Evolutionary conservation across 2,888 invertebrate species (phyloP).

Genomic region (Andrena bucephala): DNA sequence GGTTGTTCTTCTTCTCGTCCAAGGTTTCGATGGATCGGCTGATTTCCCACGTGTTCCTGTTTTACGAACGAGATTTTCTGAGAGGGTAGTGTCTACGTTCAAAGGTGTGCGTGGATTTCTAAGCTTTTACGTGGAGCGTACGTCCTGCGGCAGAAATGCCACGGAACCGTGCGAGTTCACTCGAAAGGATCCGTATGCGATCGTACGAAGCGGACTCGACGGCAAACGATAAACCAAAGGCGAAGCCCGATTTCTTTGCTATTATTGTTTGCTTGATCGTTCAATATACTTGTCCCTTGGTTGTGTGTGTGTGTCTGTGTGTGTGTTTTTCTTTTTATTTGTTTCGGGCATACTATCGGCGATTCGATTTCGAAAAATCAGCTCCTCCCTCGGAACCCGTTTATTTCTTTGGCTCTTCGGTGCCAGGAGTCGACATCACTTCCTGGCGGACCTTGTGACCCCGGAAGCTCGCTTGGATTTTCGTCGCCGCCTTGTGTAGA

Average conservation of each 20-base stretch:
- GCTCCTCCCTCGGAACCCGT: slow-evolving; percentile 15
- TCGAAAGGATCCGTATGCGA: slow-evolving; percentile 25
- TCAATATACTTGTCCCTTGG: slow-evolving; percentile 11
- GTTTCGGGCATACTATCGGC: slow-evolving; percentile 50
- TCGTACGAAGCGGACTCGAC: slow-evolving; percentile 48
- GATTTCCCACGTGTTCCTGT: too few species aligned
- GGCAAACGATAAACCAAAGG: slow-evolving; percentile 47
- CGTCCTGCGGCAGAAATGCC: neutral
- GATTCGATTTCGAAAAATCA: slow-evolving; percentile 50
- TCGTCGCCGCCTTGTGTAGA: slow-evolving; percentile 95
- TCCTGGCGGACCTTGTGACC: slow-evolving; percentile 95
- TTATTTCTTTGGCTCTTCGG: slow-evolving; percentile 72
- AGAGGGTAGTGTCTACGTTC: neutral
- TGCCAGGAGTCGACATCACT: slow-evolving; percentile 64
- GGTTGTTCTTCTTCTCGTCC: too few species aligned
- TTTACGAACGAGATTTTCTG: neutral
- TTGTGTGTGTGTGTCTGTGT: neutral
- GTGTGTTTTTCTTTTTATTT: slow-evolving; percentile 9
- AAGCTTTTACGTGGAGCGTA: slow-evolving; percentile 7
- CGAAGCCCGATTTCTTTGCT: slow-evolving; percentile 40
- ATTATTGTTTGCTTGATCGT: slow-evolving; percentile 24
- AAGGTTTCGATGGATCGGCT: too few species aligned
- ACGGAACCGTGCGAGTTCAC: slow-evolving; percentile 18
- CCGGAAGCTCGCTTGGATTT: slow-evolving; percentile 96
- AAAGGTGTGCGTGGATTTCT: neutral